A percentile compares a stretch with the other conserved stretches of the same genome.
Conservation (phyloP, 2,797 vertebrate species). For the Falco biarmicus region DNA sequence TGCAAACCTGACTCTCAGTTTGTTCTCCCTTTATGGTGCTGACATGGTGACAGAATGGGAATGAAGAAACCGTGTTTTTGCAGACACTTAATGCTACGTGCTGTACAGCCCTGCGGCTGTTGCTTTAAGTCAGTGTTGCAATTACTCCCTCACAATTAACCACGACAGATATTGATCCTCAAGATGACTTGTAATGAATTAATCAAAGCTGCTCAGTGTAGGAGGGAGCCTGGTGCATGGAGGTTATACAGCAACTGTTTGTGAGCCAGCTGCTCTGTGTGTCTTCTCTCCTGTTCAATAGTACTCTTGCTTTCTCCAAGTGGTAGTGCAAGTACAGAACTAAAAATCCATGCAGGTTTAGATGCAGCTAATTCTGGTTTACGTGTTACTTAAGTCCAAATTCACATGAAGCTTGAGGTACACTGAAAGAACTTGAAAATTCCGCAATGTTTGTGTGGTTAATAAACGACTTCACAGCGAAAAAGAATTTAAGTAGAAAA, state of each 20-base stretch:
- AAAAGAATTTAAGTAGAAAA: not conserved
- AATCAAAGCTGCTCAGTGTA: not conserved
- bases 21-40: not conserved
- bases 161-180: not conserved
- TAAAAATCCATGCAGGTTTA: not conserved
- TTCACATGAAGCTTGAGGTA: not conserved
- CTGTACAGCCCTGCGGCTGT: not conserved
- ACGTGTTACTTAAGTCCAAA: not conserved
- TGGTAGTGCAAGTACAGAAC: too few relatives aligned
- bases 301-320: not conserved
- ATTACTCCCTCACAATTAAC: not conserved
- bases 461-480: not conserved
- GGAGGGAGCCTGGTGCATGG: not conserved
- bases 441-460: not conserved
- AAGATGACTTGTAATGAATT: not conserved
- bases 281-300: not conserved
- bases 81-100: not conserved
- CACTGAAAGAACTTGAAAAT: not conserved
- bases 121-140: not conserved
- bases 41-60: not conserved
- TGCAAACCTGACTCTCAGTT: not conserved
- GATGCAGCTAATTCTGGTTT: not conserved
- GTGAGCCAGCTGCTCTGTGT: not conserved
- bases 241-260: not conserved
- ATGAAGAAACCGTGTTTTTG: not conserved